Evolutionary conservation across 2,797 vertebrate species (phyloP).

Genomic region (Lepus townsendii): DNA sequence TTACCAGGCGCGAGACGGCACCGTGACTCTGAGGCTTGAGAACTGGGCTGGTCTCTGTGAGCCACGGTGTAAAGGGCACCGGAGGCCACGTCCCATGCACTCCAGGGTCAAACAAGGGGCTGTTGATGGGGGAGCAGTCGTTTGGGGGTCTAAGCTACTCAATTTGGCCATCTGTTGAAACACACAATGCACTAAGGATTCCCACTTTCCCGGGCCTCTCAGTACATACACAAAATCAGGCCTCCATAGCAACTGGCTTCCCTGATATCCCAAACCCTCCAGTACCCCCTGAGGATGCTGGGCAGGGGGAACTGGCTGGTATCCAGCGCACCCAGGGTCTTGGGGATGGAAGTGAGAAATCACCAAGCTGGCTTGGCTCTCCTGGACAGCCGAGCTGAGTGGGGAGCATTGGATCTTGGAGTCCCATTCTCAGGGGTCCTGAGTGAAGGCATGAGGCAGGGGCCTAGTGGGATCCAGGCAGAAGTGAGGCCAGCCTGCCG

Average conservation of each 20-base stretch:
- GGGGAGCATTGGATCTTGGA: too few species aligned
- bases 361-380: neutral
- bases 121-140: too few species aligned
- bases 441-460: rapidly evolving
- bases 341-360: neutral
- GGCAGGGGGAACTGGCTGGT: neutral
- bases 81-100: neutral
- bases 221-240: neutral
- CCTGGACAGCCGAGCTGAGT: neutral
- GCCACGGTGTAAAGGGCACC: neutral
- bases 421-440: rapidly evolving
- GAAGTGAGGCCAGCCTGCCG: neutral
- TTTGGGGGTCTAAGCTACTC: neutral
- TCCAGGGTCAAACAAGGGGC: neutral
- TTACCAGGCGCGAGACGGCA: neutral
- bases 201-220: neutral
- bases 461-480: neutral
- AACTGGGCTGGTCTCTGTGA: neutral
- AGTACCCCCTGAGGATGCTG: too few species aligned
- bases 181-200: neutral
- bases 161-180: neutral
- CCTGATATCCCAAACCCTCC: neutral
- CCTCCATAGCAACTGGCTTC: neutral
- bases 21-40: rapidly evolving
- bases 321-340: neutral